Percentiles rank a stretch among this genome's conserved stretches.
Evolutionary conservation across 2,888 invertebrate genomes (phyloP).

Genomic region (Mesorhabditis belari): DNA sequence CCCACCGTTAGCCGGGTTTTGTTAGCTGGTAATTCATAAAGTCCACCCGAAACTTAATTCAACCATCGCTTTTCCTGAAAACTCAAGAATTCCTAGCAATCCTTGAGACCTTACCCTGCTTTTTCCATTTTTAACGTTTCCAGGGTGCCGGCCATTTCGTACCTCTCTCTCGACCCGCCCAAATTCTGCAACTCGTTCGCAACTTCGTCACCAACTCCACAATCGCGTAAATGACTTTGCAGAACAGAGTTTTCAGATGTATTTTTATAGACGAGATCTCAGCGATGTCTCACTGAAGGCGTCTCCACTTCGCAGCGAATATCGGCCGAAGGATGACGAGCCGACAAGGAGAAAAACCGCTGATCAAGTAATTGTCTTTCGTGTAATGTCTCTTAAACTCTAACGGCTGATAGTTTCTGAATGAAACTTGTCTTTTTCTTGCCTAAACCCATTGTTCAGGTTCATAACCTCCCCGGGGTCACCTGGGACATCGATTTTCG

Average conservation of each 20-base stretch:
- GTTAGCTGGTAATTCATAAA: too few species aligned
- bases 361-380: too few species aligned
- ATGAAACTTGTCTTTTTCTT: too few species aligned
- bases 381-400: too few species aligned
- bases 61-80: too few species aligned
- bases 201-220: constrained; percentile 11
- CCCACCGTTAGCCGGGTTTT: too few species aligned
- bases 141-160: constrained; percentile 28
- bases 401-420: too few species aligned
- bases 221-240: too few species aligned
- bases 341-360: not conserved
- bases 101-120: not conserved
- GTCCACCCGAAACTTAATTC: too few species aligned
- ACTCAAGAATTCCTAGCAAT: too few species aligned
- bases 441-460: not conserved
- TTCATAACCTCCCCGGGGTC: constrained; percentile 25
- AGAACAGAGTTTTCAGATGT: too few species aligned
- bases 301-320: not conserved
- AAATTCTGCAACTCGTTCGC: constrained; percentile 19
- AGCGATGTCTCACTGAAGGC: not conserved
- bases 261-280: not conserved
- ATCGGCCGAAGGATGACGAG: not conserved
- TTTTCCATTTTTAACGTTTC: not conserved
- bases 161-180: constrained; percentile 19
- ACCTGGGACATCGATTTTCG: constrained; percentile 28